Evolutionary conservation across 2,888 invertebrate species (phyloP).

Genomic region (Drosophila crucigera): DNA sequence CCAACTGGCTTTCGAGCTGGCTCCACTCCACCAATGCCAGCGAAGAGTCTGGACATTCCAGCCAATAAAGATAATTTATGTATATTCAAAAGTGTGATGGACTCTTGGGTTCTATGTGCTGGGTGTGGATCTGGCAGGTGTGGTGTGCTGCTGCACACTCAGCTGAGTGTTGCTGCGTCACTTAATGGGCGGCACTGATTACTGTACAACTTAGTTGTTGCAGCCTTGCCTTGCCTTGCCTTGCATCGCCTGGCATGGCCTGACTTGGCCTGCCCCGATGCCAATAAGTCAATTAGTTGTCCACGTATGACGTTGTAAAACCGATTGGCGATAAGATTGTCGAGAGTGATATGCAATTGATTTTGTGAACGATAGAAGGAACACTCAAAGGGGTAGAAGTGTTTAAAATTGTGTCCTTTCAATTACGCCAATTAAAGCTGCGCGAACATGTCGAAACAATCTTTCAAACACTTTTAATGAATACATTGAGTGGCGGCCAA

Average conservation of each 20-base stretch:
- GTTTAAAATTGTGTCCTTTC: conserved; percentile 51
- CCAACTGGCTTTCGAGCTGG: conserved; percentile 12
- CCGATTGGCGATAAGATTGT: conserved; percentile 65
- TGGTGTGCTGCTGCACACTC: conserved; percentile 1
- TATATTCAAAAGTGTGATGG: conserved; percentile 60
- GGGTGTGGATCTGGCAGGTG: conserved; percentile 16
- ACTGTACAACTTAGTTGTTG: conserved; percentile 23
- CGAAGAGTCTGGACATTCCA: conserved; percentile 35
- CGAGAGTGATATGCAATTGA: conserved; percentile 57
- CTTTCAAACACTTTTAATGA: conserved; percentile 25
- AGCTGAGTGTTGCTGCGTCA: conserved; percentile 47
- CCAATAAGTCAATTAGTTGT: conserved; percentile 72
- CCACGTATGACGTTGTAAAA: conserved; percentile 32
- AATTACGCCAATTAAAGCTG: conserved; percentile 55
- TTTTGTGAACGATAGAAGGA: conserved; percentile 47
- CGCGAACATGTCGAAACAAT: conserved; percentile 27
- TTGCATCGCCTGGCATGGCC: conserved; percentile 1
- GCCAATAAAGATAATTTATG: conserved; percentile 80
- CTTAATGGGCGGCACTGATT: conserved; percentile 64
- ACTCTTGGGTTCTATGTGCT: conserved; percentile 18
- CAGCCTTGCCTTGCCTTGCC: not conserved
- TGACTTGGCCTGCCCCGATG: conserved; percentile 14
- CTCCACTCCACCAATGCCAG: conserved; percentile 19
- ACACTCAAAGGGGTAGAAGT: conserved; percentile 17
- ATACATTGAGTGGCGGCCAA: conserved; percentile 19